Evolutionary conservation across 2,113 vertebrate species (phyloP), one percentile per base, ranked within the genome.

Genomic region (Burhinus bistriatus): DNA sequence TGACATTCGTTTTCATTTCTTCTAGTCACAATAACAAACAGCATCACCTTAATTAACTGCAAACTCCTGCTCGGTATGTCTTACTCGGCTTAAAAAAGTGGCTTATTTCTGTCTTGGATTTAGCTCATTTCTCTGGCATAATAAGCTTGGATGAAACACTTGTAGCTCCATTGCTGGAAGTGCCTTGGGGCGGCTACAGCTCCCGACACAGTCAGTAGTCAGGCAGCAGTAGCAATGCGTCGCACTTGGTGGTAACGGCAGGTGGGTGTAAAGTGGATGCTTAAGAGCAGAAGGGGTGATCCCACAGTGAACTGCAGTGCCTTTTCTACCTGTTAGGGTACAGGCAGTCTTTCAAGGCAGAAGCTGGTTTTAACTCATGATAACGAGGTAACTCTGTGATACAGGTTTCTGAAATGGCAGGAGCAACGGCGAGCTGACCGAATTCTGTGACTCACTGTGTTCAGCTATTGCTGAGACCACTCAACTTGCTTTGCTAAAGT

Each of bases 331-430:
- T 12, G 14, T 3, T 22, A 27, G 26, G 23, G 59, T 1, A 11
- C 19, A 8, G 12, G 11, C 1, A 25, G 34, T 4, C 32, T n/a
- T 42, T 15, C 36, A 22, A 18, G 79, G 65, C 25, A 38, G 23
- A 40, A 70, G 17, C 1, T 42, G 59, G 1, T 8, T 55, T 51
- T 6, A 10, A 16, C 44, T 54, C 29, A 5, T 0, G 2, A 5
- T 47, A 45, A 71, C 3, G 58, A 70, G 66, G 40, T 32, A n/a
- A 27, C 16, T 23, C 36, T 38, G 6, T 8, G 42, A 25, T 5
- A 14, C 29, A 23, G 62, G 12, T 64, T n/a, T 55, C 44, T 17
- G 68, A 52, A 65, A 36, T 5, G 51, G 26, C 45, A 34, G n/a
- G 57, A 59, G 68, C 62, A 38, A 49, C 38, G 44, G 12, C 17